Base-by-base conservation (phyloP, 2,888 invertebrate species). In the Cataglyphis rosenhaueri region DNA sequence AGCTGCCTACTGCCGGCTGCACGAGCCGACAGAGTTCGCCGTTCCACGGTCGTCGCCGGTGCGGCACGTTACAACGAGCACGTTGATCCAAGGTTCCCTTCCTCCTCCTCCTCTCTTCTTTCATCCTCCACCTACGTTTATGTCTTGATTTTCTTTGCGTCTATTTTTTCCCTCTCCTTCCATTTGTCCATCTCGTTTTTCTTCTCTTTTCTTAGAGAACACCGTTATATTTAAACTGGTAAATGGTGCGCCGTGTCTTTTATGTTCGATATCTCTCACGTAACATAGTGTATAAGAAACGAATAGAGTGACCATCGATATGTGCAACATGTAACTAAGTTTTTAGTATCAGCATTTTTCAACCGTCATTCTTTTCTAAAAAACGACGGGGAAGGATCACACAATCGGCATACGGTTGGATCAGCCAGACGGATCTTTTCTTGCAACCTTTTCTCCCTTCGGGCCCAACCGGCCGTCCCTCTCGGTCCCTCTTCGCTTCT, bases 11-110 rank as follows among this genome's bases (percentile, higher is more conserved):
- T 89, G 89, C 89, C 91, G 87, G 87, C 89, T 90, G 93, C 91
- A 91, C 84, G 74, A 82, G 82, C 86, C 78, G 65, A 65, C 92
- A 92, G 93, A 93, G 93, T 93, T 93, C 91, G 93, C 93, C 92
- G 92, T 92, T 93, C 92, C 92, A 88, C 88, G 90, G 90, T 92
- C 92, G 92, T 90, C 89, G 92, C 90, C 90, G 93, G 91, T 92
- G 92, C 90, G 83, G 86, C 89, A 84, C 82, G 86, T 84, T 86
- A 84, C 73, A 84, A 84, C 81, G 87, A 71, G 44, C 87, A 87
- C 88, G 86, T 85, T 86, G 75, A 81, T 89, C 83, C 84, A 82
- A 84, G 83, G 61, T 65, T 84, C 75, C 88, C 84, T 59, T 82
- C 64, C 82, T 75, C 8, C 70, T 66, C 18, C 15, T 74, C 41